Base-by-base conservation (phyloP, 2,113 vertebrate species). In the Axis porcinus region DNA sequence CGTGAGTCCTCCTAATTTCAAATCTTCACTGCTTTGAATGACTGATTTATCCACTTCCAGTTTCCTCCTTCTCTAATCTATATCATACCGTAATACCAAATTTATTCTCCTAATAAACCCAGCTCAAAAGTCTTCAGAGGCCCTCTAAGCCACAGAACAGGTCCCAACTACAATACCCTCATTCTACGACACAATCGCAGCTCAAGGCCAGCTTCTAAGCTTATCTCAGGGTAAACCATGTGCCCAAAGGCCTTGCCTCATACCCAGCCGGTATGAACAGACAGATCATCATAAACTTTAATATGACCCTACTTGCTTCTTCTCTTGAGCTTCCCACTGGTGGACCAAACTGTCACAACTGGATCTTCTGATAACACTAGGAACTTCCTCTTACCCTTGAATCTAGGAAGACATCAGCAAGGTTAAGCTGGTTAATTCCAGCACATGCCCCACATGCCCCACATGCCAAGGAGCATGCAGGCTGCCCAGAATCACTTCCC, bases 371-470 rank as follows among this genome's bases (percentile, higher is more conserved):
- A 47, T 62, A 52, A 27, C 58, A 57, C 50, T 67, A 90, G 6
- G 17, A 67, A 67, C 43, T 70, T 50, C 16, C 58, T 91, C 52
- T 91, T 70, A 64, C 89, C 57, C 28, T 87, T 87, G 74, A 76
- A 54, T 30, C 43, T n/a, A 14, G 28, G 47, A 2, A 6, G 28
- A 19, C 15, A 79, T 74, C 1, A 85, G 7, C 19, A 89, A 85
- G n/a, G n/a, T 62, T 82, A 60, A n/a, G 23, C 2, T 58, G 47
- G n/a, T 85, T 94, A 92, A 86, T 81, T 43, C 14, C 14, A 36
- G n/a, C 5, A 3, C 16, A 70, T 1, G 45, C 1, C 1, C 30
- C 5, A 3, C 16, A 70, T 1, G 45, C 1, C 1, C 30, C 10
- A 58, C 36, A 36, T 1, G 2, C 19, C 54, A 60, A 47, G 36